Evolutionary conservation across 2,113 vertebrate species (phyloP).

Genomic region (Indri indri): DNA sequence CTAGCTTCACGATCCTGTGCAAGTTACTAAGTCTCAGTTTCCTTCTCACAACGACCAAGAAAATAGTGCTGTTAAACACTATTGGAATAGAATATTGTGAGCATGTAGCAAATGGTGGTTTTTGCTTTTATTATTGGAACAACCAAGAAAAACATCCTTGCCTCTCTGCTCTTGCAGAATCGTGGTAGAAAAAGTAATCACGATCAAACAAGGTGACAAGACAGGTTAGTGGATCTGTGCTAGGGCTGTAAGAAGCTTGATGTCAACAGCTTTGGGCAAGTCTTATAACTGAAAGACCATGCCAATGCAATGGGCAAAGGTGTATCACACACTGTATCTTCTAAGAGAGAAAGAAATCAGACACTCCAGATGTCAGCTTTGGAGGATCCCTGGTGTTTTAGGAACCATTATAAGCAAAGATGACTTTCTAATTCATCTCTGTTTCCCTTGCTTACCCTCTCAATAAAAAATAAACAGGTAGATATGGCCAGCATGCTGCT

Average conservation of each 20-base stretch:
- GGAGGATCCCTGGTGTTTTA: not conserved
- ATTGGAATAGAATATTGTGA: not conserved
- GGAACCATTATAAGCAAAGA: not conserved
- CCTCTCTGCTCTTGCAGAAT: not conserved
- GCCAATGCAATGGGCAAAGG: rapidly evolving
- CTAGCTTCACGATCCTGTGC: not conserved
- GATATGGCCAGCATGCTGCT: too few relatives aligned
- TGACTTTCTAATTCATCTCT: not conserved
- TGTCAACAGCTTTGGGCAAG: not conserved
- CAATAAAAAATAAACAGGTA: not conserved
- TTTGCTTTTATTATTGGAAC: not conserved
- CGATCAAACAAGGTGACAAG: not conserved
- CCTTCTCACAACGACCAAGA: not conserved
- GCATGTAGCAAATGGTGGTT: not conserved
- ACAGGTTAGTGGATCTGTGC: rapidly evolving
- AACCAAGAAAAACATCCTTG: not conserved
- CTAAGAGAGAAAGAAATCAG: not conserved
- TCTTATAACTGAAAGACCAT: not conserved
- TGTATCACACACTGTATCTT: not conserved
- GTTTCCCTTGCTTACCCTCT: not conserved
- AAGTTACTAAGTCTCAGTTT: not conserved
- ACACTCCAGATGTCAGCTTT: not conserved
- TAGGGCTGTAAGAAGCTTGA: not conserved
- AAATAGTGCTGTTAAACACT: not conserved
- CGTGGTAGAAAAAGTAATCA: not conserved